Evolutionary conservation across 2,113 vertebrate genomes (phyloP).

Genomic region (Muntiacus muntjak): DNA sequence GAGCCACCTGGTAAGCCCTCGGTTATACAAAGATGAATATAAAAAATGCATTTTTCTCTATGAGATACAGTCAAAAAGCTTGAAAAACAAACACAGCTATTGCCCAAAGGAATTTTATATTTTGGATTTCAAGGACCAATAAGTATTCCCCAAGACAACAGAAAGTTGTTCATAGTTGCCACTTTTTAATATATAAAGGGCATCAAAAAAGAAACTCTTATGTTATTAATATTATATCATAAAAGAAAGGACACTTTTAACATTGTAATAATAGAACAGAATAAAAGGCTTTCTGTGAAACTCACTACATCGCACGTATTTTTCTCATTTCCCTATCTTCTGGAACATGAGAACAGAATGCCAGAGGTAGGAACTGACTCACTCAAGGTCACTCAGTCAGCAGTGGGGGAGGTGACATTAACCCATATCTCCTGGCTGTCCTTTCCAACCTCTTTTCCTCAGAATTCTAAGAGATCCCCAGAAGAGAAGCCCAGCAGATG

Average conservation of each 20-base stretch:
- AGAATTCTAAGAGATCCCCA: background rate
- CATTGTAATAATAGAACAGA: slow-evolving; percentile 24
- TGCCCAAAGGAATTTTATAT: background rate
- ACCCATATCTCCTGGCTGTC: background rate
- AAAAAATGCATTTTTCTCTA: slow-evolving; percentile 8
- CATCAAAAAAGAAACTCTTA: slow-evolving; percentile 17
- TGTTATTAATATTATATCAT: slow-evolving; percentile 12
- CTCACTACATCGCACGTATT: slow-evolving; percentile 36
- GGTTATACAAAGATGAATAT: background rate
- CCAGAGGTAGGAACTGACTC: background rate
- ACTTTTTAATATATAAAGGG: slow-evolving; percentile 32
- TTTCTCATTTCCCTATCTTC: slow-evolving; percentile 40
- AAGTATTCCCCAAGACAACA: background rate
- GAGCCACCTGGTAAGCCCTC: background rate
- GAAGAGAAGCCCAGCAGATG: background rate
- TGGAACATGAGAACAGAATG: background rate
- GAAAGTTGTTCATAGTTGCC: background rate
- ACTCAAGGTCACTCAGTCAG: slow-evolving; percentile 8
- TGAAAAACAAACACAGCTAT: slow-evolving; percentile 18
- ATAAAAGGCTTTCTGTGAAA: slow-evolving; percentile 41
- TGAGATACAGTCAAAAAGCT: background rate
- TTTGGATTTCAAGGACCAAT: background rate
- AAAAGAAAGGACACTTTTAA: slow-evolving; percentile 30
- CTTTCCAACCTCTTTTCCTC: background rate
- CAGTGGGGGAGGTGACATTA: background rate